phyloP scores from a whole-genome alignment of 2,113 vertebrate species.

The Pandion haliaetus region DNA sequence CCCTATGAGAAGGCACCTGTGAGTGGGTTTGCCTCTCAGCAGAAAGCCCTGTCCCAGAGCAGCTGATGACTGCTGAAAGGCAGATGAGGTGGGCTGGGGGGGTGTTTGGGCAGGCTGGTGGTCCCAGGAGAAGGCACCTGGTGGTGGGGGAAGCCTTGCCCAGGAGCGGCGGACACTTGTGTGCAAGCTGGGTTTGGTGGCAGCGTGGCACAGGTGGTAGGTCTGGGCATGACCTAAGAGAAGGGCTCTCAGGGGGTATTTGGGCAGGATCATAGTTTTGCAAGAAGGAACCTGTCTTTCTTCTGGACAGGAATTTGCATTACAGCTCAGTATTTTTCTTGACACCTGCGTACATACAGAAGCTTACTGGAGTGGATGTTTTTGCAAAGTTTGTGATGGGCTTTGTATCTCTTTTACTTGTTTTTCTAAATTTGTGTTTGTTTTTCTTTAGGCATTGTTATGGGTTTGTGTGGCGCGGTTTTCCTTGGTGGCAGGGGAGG shows the following conservation, averaged over 20 bases:
- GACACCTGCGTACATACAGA: background rate
- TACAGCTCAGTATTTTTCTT: background rate
- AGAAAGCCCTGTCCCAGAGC: background rate
- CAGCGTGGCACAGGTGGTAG: background rate
- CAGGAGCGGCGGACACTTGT: accelerated
- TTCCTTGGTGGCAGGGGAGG: too few species aligned
- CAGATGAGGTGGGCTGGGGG: too few species aligned
- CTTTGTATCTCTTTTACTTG: background rate
- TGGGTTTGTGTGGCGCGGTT: too few species aligned
- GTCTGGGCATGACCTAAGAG: background rate
- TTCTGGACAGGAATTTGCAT: background rate
- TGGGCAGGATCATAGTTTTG: background rate
- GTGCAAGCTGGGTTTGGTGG: background rate
- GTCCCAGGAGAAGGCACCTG: background rate
- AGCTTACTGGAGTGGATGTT: background rate
- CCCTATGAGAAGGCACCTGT: accelerated
- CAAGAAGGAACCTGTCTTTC: background rate
- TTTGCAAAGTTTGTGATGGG: background rate
- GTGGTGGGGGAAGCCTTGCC: background rate
- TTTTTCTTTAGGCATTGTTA: background rate
- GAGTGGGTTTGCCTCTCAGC: background rate
- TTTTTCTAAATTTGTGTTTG: background rate
- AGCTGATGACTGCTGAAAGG: background rate
- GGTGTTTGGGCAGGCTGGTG: background rate
- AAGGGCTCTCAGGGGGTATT: background rate